Base-by-base conservation (phyloP, 2,888 invertebrate genomes). In the Chrysomela aeneicollis region DNA sequence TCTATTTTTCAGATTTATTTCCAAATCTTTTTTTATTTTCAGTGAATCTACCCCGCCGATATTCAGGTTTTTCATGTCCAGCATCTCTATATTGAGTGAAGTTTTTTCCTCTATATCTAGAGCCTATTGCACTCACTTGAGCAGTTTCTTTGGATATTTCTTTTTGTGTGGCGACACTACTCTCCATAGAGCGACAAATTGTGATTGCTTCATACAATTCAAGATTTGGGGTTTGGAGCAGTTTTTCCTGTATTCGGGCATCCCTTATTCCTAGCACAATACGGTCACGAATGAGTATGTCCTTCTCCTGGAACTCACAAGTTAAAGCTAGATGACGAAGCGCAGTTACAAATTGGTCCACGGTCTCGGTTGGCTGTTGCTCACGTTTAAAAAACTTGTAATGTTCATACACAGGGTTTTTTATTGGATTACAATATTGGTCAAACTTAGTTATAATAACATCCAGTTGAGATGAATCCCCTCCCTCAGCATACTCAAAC, bases 351-450 rank as follows among this genome's bases (percentile, higher is more conserved):
- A 69, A 69, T 35, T 71, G 66, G 37, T 72, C 69, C 15, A 69
- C 47, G n/a, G 46, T 53, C 50, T 70, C 72, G 46, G 26, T 53
- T 19, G 54, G 63, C 10, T 59, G 22, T 58, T 72, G 71, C 22
- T 67, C 68, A n/a, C 68, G 49, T 58, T 69, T 68, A 46, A 71
- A 71, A 59, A 74, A 69, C 35, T 72, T 72, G 46, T 63, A 74
- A 8, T 69, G 67, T 47, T 72, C 67, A 63, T 63, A 71, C 5
- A 72, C 69, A 0, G 68, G 6, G 58, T 72, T 72, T 53, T 65
- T 71, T 9, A 59, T 35, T 9, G 68, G 67, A 42, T 67, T 67
- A 26, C 73, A 73, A 30, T 72, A 72, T 5, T 52, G 15, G 8
- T 68, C 55, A 58, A 70, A 71, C 58, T 67, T 59, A 8, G 37